Conservation (phyloP, 2,888 invertebrate genomes). For the Eristalis arbustorum region DNA sequence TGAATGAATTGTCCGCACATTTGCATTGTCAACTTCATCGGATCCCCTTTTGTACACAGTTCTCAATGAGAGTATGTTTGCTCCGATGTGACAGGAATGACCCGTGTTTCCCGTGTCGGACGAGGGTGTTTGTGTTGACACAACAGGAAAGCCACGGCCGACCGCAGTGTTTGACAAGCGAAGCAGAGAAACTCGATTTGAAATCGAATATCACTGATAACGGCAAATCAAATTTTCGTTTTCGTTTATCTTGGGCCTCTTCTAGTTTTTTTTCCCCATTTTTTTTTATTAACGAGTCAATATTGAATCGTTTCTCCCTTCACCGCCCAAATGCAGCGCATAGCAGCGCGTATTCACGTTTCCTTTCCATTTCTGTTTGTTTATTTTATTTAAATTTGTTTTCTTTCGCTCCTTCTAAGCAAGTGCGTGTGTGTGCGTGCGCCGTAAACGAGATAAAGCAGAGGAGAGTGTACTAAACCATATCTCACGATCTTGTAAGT, state of each 20-base stretch:
- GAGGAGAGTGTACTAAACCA: constrained; percentile 52
- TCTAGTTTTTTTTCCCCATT: background rate
- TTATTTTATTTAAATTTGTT: constrained; percentile 29
- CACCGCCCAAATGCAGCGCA: background rate
- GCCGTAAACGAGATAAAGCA: constrained; percentile 6
- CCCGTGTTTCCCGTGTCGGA: background rate
- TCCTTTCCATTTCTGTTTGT: constrained; percentile 2
- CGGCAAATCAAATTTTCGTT: constrained; percentile 37
- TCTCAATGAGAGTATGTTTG: background rate
- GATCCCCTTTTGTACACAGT: too few relatives aligned
- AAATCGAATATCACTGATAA: constrained; percentile 36
- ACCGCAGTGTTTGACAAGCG: background rate
- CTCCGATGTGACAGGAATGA: background rate
- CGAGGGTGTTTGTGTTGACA: background rate
- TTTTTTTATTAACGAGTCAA: constrained; percentile 9
- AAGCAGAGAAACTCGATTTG: background rate
- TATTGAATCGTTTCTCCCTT: constrained; percentile 17
- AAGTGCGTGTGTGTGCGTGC: background rate
- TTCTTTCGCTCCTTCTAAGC: background rate
- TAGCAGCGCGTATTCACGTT: background rate
- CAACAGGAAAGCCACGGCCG: background rate
- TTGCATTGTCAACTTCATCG: background rate
- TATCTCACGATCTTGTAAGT: constrained; percentile 39
- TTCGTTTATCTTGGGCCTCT: background rate
- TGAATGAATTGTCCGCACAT: background rate